Conservation (phyloP, 2,113 vertebrate species). For the Todiramphus saurophagus region DNA sequence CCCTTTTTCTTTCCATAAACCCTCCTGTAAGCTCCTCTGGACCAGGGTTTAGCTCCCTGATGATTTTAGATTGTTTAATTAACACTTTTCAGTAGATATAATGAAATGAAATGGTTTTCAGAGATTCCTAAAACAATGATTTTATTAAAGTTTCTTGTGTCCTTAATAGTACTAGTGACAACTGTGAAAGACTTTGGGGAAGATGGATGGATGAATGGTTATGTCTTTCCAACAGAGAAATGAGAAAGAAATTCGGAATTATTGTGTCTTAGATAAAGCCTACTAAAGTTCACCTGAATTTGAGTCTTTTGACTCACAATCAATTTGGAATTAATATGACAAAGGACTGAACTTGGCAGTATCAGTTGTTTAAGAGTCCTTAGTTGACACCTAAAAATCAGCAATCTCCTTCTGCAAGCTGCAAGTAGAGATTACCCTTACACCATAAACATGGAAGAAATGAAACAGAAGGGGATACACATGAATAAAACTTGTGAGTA, state of each 20-base stretch:
- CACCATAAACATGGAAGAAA: not conserved
- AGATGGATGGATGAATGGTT: not conserved
- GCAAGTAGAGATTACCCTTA: not conserved
- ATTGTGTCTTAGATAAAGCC: not conserved
- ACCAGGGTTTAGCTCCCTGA: not conserved
- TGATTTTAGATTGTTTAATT: not conserved
- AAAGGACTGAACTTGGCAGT: not conserved
- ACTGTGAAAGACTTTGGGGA: not conserved
- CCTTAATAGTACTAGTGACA: not conserved
- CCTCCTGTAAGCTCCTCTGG: not conserved
- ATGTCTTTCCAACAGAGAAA: not conserved
- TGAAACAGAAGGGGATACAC: not conserved
- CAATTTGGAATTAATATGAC: not conserved
- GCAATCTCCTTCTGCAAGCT: not conserved
- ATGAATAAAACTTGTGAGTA: not conserved
- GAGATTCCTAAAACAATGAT: not conserved
- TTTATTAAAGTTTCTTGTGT: not conserved
- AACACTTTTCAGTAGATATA: not conserved
- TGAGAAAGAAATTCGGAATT: not conserved
- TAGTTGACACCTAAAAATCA: not conserved
- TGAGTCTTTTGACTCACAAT: not conserved
- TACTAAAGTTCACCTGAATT: not conserved
- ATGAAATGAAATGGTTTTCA: not conserved
- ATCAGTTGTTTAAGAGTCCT: not conserved
- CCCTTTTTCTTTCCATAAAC: not conserved